A percentile compares a stretch with the other conserved stretches of the same genome.
These are phyloP conservation scores for Cepaea nemoralis DNA, from an alignment of 1,140 invertebrate species.

Conservation along the genomic window DNA sequence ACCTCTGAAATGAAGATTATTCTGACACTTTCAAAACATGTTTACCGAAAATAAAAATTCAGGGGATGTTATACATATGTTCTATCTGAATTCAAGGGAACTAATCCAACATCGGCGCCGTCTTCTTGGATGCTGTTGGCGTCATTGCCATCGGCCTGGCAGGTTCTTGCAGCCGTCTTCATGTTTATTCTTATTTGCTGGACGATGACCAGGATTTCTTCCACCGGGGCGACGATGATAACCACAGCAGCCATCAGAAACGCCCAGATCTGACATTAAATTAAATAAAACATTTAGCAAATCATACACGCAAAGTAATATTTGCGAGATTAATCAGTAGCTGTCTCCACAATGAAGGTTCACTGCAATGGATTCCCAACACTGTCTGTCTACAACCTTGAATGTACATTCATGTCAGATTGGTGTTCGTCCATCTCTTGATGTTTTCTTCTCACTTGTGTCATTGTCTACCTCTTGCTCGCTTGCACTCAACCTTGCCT, in stretches of 20 bases:
- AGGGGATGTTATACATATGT: background rate
- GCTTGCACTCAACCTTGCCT: too few species aligned
- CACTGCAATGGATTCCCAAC: too few species aligned
- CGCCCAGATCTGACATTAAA: constrained; percentile 46
- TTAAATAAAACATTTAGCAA: background rate
- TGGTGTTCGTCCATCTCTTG: too few species aligned
- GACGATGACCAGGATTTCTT: constrained; percentile 54
- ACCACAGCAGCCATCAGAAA: constrained; percentile 54
- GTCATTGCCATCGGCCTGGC: background rate
- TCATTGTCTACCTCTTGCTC: too few species aligned
- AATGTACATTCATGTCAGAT: background rate
- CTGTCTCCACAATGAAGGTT: too few species aligned
- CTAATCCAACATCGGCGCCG: constrained; percentile 12
- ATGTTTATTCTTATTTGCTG: constrained; percentile 45
- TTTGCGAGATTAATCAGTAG: background rate
- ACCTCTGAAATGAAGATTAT: too few species aligned
- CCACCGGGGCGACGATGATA: constrained; percentile 53
- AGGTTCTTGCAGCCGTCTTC: background rate
- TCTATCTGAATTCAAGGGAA: constrained; percentile 13
- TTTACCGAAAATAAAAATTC: background rate
- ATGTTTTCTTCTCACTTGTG: too few species aligned
- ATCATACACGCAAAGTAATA: background rate
- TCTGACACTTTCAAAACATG: too few species aligned
- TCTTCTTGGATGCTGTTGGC: constrained; percentile 23
- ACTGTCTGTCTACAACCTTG: too few species aligned